Base-by-base conservation (phyloP, 2,113 vertebrate genomes). In the Cairina moschata region DNA sequence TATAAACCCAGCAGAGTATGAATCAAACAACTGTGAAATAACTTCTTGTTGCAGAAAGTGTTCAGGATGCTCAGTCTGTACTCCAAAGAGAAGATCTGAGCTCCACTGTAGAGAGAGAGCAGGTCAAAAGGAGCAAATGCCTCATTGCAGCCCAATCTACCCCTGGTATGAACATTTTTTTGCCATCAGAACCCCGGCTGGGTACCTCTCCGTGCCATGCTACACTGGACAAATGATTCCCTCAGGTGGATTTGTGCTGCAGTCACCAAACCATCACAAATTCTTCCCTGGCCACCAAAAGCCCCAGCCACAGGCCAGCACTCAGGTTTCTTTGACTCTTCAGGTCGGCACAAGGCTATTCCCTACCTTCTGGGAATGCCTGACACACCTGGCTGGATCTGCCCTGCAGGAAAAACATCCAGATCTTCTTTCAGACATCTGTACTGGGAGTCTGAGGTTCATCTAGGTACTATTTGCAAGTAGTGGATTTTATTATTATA, bases 221-320 rank as follows among this genome's bases (percentile, higher is more conserved):
- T 62, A 6, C 2, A 4, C 31, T 4, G 7, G 69, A 7, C 29
- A 74, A 1, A 14, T 2, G 5, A 52, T 83, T 5, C 7, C 12
- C 16, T 50, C 59, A 5, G 2, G 3, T 23, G 40, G 5, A 18
- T 44, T 81, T 83, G 9, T 25, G 28, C 56, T 59, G 16, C 17
- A 48, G 23, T 26, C 58, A 65, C 22, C 72, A 82, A 83, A 68
- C 38, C 22, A 46, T 40, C 9, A 50, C 29, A 73, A 73, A 66
- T 56, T 50, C 44, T 6, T 7, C 23, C 26, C 15, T 13, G 12
- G 21, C 8, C 2, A 6, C 1, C 26, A 62, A 76, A 63, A 58
- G 13, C 58, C 8, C 52, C 54, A 56, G 26, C 17, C n/a, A 67
- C 0, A 0, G 17, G 3, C 28, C 32, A 72, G 32, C 15, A 68